phyloP scores from a whole-genome alignment of 2,888 invertebrate species.

The Cerastoderma edule region DNA sequence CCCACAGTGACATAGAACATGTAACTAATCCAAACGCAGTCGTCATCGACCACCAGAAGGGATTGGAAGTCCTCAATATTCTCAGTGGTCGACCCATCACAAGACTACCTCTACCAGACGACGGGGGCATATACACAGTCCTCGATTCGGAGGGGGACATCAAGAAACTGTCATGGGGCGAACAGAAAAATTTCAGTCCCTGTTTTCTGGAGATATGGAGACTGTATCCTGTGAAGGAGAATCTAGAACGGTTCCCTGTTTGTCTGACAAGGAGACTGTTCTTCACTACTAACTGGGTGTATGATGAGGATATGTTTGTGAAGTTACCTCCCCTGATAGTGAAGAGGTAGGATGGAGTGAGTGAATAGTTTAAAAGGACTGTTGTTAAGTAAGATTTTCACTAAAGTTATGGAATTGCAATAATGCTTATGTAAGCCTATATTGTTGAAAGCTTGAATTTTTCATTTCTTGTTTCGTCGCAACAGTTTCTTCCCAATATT shows the following conservation, averaged over 20 bases:
- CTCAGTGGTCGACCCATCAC: conserved; percentile 78
- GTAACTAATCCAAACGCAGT: conserved; percentile 77
- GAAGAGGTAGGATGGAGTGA: conserved; percentile 70
- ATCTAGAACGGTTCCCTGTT: conserved; percentile 73
- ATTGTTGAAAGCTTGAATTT: no score
- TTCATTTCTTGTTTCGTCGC: no score
- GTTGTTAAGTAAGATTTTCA: no score
- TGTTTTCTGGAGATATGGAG: conserved; percentile 76
- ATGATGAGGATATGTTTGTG: conserved; percentile 75
- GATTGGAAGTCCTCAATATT: conserved; percentile 77
- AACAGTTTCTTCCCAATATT: no score
- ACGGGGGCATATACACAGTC: conserved; percentile 70
- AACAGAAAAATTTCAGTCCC: conserved; percentile 67
- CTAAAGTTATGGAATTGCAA: no score
- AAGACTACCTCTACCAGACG: conserved; percentile 66
- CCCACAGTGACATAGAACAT: conserved; percentile 78
- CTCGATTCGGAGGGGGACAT: conserved; percentile 75
- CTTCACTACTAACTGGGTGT: conserved; percentile 74
- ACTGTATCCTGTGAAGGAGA: conserved; percentile 71
- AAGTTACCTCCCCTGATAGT: conserved; percentile 77
- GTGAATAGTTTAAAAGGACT: no score
- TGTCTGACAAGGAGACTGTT: conserved; percentile 75
- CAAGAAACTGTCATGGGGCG: conserved; percentile 73
- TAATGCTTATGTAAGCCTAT: no score
- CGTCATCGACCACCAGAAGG: conserved; percentile 76